phyloP scores from a whole-genome alignment of 2,888 invertebrate genomes.

The Papilio elwesi region DNA sequence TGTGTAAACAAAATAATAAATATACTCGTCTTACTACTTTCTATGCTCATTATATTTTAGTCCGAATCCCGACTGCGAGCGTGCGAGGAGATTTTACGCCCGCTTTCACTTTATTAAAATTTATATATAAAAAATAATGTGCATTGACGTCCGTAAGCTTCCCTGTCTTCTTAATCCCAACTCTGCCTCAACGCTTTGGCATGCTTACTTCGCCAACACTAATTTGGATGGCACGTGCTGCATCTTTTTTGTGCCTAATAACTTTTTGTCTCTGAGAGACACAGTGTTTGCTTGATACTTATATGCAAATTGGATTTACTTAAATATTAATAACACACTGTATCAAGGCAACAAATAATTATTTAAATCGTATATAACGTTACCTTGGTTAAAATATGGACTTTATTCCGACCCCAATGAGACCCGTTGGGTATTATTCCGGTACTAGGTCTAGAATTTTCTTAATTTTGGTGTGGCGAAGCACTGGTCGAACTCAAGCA shows the following conservation, averaged over 20 bases:
- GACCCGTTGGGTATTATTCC: too few relatives aligned
- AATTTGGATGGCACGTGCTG: background rate
- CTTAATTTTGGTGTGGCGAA: too few relatives aligned
- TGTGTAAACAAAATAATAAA: too few relatives aligned
- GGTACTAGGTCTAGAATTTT: too few relatives aligned
- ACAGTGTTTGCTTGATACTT: background rate
- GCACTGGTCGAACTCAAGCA: too few relatives aligned
- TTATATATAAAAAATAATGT: constrained; percentile 58
- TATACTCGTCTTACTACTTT: background rate
- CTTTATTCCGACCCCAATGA: too few relatives aligned
- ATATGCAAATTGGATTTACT: too few relatives aligned
- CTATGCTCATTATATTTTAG: background rate
- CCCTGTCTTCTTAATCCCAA: constrained; percentile 47
- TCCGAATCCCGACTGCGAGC: background rate
- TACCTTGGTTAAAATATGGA: too few relatives aligned
- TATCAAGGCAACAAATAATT: too few relatives aligned
- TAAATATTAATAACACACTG: too few relatives aligned
- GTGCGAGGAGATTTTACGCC: constrained; percentile 44
- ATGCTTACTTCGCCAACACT: constrained; percentile 39
- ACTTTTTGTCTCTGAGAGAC: constrained; percentile 34
- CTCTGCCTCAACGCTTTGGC: constrained; percentile 3
- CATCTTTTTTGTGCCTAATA: constrained; percentile 18
- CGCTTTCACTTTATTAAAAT: constrained; percentile 55
- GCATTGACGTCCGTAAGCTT: constrained; percentile 54
- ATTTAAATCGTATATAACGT: too few relatives aligned